Conservation (phyloP, 2,888 invertebrate species). For the Erynnis tages region DNA sequence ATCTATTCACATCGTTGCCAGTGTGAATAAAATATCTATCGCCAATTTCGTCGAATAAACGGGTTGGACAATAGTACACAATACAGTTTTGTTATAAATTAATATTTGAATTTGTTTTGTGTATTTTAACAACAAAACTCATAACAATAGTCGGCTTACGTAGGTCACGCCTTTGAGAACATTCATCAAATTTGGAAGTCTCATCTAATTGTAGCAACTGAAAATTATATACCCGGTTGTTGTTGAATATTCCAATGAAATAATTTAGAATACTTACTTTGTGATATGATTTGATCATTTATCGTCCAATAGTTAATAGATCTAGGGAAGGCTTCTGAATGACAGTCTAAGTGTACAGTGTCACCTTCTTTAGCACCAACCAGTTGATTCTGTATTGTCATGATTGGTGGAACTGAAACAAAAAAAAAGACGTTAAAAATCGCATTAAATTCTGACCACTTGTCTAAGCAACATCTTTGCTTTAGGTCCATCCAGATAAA, state of each 20-base stretch:
- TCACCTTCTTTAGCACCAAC: slow-evolving; percentile 87
- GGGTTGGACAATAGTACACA: neutral
- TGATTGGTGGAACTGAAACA: slow-evolving; percentile 88
- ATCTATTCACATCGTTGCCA: slow-evolving; percentile 18
- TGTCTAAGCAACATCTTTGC: too few species aligned
- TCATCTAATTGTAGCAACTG: too few species aligned
- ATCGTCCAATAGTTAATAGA: slow-evolving; percentile 91
- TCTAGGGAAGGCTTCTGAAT: slow-evolving; percentile 88
- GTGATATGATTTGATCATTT: slow-evolving; percentile 86
- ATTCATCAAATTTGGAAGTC: too few species aligned
- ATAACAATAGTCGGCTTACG: too few species aligned
- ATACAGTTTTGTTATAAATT: neutral
- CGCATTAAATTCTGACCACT: too few species aligned
- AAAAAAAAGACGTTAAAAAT: too few species aligned
- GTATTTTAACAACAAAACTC: too few species aligned
- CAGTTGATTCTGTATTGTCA: slow-evolving; percentile 89
- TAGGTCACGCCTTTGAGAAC: too few species aligned
- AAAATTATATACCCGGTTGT: too few species aligned
- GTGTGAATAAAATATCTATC: slow-evolving; percentile 17
- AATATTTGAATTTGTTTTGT: too few species aligned
- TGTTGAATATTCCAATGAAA: too few species aligned
- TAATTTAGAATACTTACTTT: slow-evolving; percentile 72
- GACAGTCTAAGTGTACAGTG: slow-evolving; percentile 86
- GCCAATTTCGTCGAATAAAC: slow-evolving; percentile 7
- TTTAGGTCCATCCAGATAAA: too few species aligned